Evolutionary conservation across 1,140 invertebrate species (phyloP), one percentile per base, ranked within the genome.

Genomic region (Zophobas atratus): DNA sequence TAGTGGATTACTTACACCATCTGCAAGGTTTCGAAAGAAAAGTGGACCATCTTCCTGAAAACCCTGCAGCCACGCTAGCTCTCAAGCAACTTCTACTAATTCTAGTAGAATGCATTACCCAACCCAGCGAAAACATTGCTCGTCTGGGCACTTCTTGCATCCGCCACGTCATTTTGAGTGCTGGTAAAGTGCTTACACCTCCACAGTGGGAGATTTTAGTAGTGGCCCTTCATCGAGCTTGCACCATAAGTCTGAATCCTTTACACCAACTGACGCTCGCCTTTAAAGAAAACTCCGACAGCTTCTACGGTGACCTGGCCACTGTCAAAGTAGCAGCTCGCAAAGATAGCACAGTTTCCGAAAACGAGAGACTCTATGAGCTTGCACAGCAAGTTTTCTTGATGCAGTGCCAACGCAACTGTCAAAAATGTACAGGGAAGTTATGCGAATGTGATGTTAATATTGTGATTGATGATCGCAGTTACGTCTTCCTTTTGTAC

Each of bases 281-380:
- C 1, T 98, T 97, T 84, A 93, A 95, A 81, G 91, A 93, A 78
- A 93, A 96, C 81, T 97, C 96, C 0, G 95, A 97, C 80, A 97
- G 95, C 81, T 98, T 98, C 86, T 97, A 97, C 87, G 96, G 96
- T 1, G 96, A 98, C 85, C 88, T 95, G 75, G 96, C 96, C 1
- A 95, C 96, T 77, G 96, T 98, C 0, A 97, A 97, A 90, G 96
- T 98, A 1, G 96, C 96, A 1, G 96, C 96, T 0, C 89, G 96
- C 38, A 91, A 93, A 77, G 96, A 98, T 84, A 95, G 93, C 81
- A 94, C 93, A 0, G 87, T 93, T 4, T 92, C 93, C 81, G 95
- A 97, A 84, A 93, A 93, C 82, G 92, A 95, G 39, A 87, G 96
- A 80, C 88, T 98, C 5, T 92, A 94, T 80, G 94, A 96, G 48